Evolutionary conservation across 2,113 vertebrate genomes (phyloP), one percentile per base, ranked within the genome.

Genomic region (Notechis scutatus): DNA sequence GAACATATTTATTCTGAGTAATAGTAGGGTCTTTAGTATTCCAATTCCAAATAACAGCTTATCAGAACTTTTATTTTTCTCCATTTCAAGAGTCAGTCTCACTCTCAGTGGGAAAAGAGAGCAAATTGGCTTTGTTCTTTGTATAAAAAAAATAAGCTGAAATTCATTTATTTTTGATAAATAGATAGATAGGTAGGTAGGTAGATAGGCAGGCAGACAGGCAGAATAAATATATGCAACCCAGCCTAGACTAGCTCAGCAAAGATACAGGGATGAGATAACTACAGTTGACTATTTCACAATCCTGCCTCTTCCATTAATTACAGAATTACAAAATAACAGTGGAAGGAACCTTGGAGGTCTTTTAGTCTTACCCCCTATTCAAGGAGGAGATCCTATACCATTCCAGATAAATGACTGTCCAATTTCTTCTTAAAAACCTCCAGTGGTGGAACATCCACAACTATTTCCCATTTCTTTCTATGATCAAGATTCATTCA

Each of bases 121-220:
- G 26, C 29, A 74, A 74, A 74, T 5, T 69, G 29, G 61, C 11
- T 69, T 69, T 69, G 26, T n/a, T 69, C 26, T n/a, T 69, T 69
- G 11, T 14, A 69, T 69, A 1, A 14, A 14, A 50, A 64, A n/a
- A 69, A 69, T n/a, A 69, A 69, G 11, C 61, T 69, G 29, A n/a
- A 69, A 12, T 69, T 56, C 55, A 56, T 56, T 52, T 52, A 52
- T 52, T 52, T 52, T 52, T 2, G 10, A 52, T 12, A 52, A 11
- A 3, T 3, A 12, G 50, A 3, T 3, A 50, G 47, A 9, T 0
- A 50, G 8, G 0, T 0, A 50, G 47, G 8, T 8, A 9, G 8
- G 47, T 7, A 47, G 1, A 7, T 7, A 47, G 47, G 47, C 47
- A 50, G 47, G 47, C 47, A 50, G 47, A 1, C 47, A 50, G 47